Evolutionary conservation across 2,797 vertebrate genomes (phyloP).

Genomic region (Psittacula echo): DNA sequence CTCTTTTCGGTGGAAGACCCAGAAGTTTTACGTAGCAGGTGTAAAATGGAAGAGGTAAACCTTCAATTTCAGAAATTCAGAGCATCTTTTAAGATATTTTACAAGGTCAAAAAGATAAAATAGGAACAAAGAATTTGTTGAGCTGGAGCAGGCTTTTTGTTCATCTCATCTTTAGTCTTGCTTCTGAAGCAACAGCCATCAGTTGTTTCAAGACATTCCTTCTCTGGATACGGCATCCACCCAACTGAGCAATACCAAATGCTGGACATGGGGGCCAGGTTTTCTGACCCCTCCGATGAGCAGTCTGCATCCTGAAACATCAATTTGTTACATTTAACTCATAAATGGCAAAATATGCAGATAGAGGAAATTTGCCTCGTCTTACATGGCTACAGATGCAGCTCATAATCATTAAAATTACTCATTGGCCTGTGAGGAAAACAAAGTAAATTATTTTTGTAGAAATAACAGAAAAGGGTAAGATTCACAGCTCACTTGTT

Average conservation of each 20-base stretch:
- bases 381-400: constrained; percentile 15
- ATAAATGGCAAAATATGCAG: neutral
- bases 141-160: neutral
- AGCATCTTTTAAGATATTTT: neutral
- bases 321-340: neutral
- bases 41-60: neutral
- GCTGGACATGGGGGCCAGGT: neutral
- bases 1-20: neutral
- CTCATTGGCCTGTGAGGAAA: constrained; percentile 42
- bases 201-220: neutral
- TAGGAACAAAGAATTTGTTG: neutral
- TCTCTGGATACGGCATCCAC: neutral
- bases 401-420: constrained; percentile 47
- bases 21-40: neutral
- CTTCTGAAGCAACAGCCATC: neutral
- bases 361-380: neutral
- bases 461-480: constrained; percentile 17
- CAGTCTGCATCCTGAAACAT: neutral
- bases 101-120: neutral
- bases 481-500: constrained; percentile 26
- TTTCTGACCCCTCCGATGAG: neutral
- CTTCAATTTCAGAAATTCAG: neutral
- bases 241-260: neutral
- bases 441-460: constrained; percentile 23
- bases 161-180: neutral